Conservation (phyloP, 2,888 invertebrate species). For the Oegoconia quadripuncta region DNA sequence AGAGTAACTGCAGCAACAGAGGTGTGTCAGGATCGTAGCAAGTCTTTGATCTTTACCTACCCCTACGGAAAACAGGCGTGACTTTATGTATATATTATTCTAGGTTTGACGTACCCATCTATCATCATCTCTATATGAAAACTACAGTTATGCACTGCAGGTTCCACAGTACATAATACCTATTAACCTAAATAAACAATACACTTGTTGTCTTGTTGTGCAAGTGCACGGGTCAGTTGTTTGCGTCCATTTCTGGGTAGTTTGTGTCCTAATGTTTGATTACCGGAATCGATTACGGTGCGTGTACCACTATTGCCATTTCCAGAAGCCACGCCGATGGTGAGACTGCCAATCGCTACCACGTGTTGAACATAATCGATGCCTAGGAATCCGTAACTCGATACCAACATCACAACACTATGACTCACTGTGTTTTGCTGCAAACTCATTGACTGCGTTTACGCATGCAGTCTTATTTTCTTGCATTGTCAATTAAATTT, state of each 20-base stretch:
- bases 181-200: too few species aligned
- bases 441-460: conserved; percentile 15
- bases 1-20: too few species aligned
- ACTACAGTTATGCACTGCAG: too few species aligned
- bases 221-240: background rate
- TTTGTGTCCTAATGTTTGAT: conserved; percentile 17
- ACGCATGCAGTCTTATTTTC: conserved; percentile 1
- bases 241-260: conserved; percentile 14
- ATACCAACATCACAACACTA: conserved; percentile 8
- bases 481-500: background rate
- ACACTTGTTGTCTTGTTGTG: background rate
- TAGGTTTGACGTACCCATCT: too few species aligned
- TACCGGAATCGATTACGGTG: conserved; percentile 23
- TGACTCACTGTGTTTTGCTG: conserved; percentile 22
- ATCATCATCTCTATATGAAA: too few species aligned
- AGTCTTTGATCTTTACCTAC: too few species aligned
- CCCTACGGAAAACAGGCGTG: too few species aligned
- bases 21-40: too few species aligned
- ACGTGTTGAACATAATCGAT: conserved; percentile 26
- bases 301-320: conserved; percentile 24
- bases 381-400: conserved; percentile 32
- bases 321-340: conserved; percentile 23
- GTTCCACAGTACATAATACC: too few species aligned
- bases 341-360: too few species aligned
- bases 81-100: too few species aligned